Conservation (phyloP, 2,888 invertebrate species). For the Danaus chrysippus region DNA sequence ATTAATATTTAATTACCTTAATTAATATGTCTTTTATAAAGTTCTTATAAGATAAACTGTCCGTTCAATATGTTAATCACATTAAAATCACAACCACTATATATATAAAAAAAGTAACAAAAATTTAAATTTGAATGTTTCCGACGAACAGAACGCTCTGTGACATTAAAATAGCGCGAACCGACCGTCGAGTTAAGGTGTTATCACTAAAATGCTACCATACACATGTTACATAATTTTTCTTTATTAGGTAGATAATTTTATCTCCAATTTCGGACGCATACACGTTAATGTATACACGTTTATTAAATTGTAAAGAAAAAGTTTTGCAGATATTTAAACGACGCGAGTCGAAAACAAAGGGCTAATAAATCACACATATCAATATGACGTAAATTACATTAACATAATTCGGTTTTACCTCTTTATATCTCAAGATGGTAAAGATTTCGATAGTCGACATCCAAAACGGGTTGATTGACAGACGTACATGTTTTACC, state of each 20-base stretch:
- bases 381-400: slow-evolving; percentile 33
- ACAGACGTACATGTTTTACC: slow-evolving; percentile 55
- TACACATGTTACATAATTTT: slow-evolving; percentile 59
- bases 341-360: slow-evolving; percentile 22
- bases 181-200: slow-evolving; percentile 50
- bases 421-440: slow-evolving; percentile 49
- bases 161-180: slow-evolving; percentile 31
- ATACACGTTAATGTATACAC: slow-evolving; percentile 26
- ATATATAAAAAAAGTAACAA: too few species aligned
- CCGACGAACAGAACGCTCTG: slow-evolving; percentile 8
- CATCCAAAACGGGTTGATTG: slow-evolving; percentile 66
- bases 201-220: slow-evolving; percentile 54
- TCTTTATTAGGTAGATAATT: slow-evolving; percentile 48
- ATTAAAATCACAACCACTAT: too few species aligned
- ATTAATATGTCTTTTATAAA: too few species aligned
- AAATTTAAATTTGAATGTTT: too few species aligned
- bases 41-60: too few species aligned
- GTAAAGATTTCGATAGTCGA: slow-evolving; percentile 57
- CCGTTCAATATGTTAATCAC: too few species aligned
- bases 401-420: slow-evolving; percentile 29
- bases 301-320: slow-evolving; percentile 20
- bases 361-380: slow-evolving; percentile 28
- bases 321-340: not conserved
- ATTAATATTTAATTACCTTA: too few species aligned
- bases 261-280: slow-evolving; percentile 49